These are phyloP conservation scores for Deilephila porcellus DNA, from an alignment of 2,888 invertebrate species.

Conservation along the genomic window DNA sequence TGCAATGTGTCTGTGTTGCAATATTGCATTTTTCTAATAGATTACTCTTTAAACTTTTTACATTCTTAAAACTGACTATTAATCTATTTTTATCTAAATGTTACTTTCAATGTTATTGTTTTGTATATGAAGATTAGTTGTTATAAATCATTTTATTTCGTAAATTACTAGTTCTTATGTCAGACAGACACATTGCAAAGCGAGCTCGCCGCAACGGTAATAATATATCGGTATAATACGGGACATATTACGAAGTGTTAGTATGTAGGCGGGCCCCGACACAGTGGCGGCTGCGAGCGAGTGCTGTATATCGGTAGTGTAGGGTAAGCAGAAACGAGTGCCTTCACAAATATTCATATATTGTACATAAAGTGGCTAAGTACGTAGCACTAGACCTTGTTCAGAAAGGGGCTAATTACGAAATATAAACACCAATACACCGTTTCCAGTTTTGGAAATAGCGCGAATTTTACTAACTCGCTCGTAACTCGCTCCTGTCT, in stretches of 20 bases:
- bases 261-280: neutral
- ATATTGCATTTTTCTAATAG: neutral
- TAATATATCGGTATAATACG: slow-evolving; percentile 25
- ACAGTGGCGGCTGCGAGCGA: neutral
- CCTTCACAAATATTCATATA: slow-evolving; percentile 16
- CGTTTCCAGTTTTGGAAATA: too few species aligned
- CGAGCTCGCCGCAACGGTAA: neutral
- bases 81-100: too few species aligned
- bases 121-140: too few species aligned
- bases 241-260: neutral
- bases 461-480: too few species aligned
- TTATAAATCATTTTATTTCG: neutral
- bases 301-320: neutral
- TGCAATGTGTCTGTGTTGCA: neutral
- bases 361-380: slow-evolving; percentile 1
- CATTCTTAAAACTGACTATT: too few species aligned
- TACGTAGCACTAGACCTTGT: too few species aligned
- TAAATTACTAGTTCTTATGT: neutral
- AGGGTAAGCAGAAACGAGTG: slow-evolving; percentile 9
- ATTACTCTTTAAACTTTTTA: too few species aligned
- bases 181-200: neutral
- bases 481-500: too few species aligned
- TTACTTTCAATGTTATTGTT: too few species aligned
- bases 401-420: too few species aligned
- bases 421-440: too few species aligned